phyloP scores from a whole-genome alignment of 2,888 invertebrate genomes.

The Cosmorhoe ocellata region DNA sequence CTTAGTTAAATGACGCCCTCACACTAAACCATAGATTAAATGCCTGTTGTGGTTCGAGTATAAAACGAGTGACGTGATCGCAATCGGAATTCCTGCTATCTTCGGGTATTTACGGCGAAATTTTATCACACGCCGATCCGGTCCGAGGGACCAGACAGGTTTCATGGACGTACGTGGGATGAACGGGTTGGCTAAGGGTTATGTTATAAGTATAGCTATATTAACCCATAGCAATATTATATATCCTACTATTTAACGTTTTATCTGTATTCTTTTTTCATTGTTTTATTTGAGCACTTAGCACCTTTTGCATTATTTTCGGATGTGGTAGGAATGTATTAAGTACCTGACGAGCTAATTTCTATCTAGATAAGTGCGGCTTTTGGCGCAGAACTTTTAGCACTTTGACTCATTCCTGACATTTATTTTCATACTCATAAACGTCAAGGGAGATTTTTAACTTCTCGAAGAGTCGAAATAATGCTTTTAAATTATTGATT shows the following conservation, averaged over 20 bases:
- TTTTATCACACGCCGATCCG: constrained; percentile 54
- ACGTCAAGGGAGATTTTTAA: no score
- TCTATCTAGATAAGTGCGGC: no score
- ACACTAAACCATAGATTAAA: constrained; percentile 37
- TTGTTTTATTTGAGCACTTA: constrained; percentile 5
- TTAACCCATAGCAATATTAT: not conserved
- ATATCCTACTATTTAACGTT: constrained; percentile 4
- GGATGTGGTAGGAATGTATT: no score
- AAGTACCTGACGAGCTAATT: no score
- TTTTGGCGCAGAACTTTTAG: no score
- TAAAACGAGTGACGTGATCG: constrained; percentile 48
- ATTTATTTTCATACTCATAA: no score
- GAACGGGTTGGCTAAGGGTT: constrained; percentile 36
- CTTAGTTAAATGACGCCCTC: not conserved
- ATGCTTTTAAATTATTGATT: no score
- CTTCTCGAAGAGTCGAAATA: no score
- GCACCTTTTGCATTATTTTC: constrained; percentile 1
- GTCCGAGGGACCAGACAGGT: constrained; percentile 45
- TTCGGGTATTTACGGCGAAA: constrained; percentile 54
- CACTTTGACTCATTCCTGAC: no score
- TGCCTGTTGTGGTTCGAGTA: constrained; percentile 41
- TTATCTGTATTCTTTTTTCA: constrained; percentile 4
- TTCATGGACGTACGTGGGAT: constrained; percentile 49
- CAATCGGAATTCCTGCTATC: constrained; percentile 57
- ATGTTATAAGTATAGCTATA: constrained; percentile 11